phyloP scores from a whole-genome alignment of 2,113 vertebrate genomes.

The Desmodus rotundus region DNA sequence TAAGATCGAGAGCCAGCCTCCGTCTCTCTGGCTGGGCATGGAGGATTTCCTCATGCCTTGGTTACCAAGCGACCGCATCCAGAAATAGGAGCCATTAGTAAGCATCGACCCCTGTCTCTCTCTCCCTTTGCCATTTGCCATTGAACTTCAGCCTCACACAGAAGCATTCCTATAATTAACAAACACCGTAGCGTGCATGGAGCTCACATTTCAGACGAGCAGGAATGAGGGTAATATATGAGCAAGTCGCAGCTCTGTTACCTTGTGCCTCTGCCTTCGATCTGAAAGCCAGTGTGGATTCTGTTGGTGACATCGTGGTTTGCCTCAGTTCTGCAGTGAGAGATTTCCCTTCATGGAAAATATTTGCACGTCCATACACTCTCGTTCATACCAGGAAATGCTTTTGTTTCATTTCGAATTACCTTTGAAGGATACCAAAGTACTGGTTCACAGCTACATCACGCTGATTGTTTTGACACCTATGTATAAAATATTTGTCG shows the following conservation, averaged over 20 bases:
- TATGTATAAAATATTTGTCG: neutral
- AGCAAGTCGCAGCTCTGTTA: neutral
- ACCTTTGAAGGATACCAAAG: neutral
- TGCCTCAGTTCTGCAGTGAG: neutral
- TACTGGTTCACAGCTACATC: neutral
- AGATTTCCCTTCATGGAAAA: neutral
- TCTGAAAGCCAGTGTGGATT: neutral
- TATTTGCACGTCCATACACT: neutral
- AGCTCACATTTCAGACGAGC: neutral
- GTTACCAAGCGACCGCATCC: neutral
- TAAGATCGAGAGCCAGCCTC: neutral
- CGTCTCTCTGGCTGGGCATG: neutral
- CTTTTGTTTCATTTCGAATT: neutral
- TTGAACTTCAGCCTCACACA: neutral
- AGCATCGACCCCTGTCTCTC: neutral
- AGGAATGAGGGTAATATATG: neutral
- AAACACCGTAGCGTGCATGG: neutral
- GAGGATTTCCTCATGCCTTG: neutral
- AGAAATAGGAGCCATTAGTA: neutral
- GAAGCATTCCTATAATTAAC: neutral
- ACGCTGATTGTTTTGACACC: neutral
- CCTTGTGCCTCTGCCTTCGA: neutral
- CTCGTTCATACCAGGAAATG: neutral
- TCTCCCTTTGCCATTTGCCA: neutral
- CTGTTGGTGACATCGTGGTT: neutral